Conservation (phyloP, 1,140 invertebrate species). For the Drosophila saltans region DNA sequence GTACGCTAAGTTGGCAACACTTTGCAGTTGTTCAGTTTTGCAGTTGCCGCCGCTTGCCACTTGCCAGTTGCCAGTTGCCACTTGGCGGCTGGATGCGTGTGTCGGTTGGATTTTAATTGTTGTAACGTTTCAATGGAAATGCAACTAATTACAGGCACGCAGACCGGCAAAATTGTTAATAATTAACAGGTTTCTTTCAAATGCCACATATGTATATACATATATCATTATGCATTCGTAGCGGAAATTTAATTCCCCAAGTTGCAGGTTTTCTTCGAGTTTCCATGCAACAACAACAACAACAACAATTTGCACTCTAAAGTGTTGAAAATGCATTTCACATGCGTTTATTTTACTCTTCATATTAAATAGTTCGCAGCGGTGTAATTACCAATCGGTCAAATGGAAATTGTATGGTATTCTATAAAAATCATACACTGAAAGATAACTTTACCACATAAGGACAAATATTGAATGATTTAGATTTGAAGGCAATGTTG, state of each 20-base stretch:
- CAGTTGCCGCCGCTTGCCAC: constrained; percentile 33
- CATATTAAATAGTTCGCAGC: constrained; percentile 8
- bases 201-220: constrained; percentile 37
- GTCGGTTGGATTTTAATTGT: constrained; percentile 69
- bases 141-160: constrained; percentile 73
- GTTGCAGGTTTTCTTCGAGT: constrained; percentile 14
- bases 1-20: constrained; percentile 81
- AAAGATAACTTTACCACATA: neutral
- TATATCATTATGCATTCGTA: constrained; percentile 15
- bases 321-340: constrained; percentile 10
- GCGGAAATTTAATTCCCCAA: constrained; percentile 47
- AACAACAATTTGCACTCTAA: constrained; percentile 12
- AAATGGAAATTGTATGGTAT: constrained; percentile 1
- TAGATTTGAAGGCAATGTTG: too few relatives aligned
- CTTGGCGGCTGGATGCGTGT: constrained; percentile 48
- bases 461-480: neutral
- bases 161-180: constrained; percentile 73
- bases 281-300: neutral
- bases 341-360: neutral
- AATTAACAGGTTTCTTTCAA: constrained; percentile 73
- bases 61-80: constrained; percentile 7
- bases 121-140: constrained; percentile 75
- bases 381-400: neutral
- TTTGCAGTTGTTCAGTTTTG: constrained; percentile 58
- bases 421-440: neutral